A percentile compares a stretch with the other conserved stretches of the same genome.
phyloP scores from a whole-genome alignment of 2,113 vertebrate species.

The Alligator mississippiensis region DNA sequence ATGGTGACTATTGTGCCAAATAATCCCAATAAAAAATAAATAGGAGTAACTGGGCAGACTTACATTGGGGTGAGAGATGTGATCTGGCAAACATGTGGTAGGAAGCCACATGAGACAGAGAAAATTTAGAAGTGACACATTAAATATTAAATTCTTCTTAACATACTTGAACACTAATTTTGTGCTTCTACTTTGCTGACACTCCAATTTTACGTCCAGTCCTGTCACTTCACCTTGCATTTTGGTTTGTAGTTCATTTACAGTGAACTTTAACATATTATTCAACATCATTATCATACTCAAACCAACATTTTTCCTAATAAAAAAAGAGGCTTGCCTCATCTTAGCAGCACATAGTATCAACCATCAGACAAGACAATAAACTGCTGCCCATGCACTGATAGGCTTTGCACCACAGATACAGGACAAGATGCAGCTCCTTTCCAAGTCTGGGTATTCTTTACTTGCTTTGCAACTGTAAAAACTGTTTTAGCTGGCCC shows the following conservation, averaged over 20 bases:
- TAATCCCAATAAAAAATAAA: slow-evolving; percentile 48
- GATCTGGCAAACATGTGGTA: not conserved
- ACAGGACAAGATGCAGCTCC: not conserved
- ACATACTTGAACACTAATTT: not conserved
- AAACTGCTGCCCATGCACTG: not conserved
- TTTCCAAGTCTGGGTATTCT: not conserved
- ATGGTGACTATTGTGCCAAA: not conserved
- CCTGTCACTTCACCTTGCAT: not conserved
- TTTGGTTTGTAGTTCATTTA: not conserved
- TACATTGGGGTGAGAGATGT: not conserved
- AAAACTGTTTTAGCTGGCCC: not conserved
- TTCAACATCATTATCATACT: not conserved
- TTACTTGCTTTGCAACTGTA: not conserved
- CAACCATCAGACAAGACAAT: not conserved
- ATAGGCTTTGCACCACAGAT: not conserved
- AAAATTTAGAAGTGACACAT: not conserved
- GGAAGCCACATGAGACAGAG: not conserved
- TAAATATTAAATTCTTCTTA: not conserved
- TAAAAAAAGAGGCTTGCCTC: not conserved
- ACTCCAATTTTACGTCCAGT: not conserved
- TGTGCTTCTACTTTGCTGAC: slow-evolving; percentile 3
- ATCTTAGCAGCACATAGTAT: not conserved
- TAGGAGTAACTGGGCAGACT: not conserved
- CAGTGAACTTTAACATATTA: not conserved
- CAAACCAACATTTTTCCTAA: not conserved